Base-by-base conservation (phyloP, 1,140 invertebrate genomes). In the Magallana gigas region DNA sequence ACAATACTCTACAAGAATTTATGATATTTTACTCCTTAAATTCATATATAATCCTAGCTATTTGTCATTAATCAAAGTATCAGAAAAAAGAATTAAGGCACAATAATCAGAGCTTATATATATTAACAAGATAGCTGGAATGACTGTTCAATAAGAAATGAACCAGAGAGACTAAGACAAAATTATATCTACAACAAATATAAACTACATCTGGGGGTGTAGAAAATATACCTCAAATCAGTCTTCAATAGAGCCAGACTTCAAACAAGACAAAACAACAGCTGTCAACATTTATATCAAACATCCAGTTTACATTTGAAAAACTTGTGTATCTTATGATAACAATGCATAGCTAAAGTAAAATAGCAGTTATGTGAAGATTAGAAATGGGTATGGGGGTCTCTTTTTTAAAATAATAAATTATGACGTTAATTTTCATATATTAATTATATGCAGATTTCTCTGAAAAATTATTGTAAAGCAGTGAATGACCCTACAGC, bases 161-260 rank as follows among this genome's bases (percentile, higher is more conserved):
- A 76, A 29, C 36, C 8, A 36, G 7, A 29, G 36, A 76, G 68
- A 76, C 68, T 76, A 76, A 12, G 36, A 76, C 23, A 23, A 29
- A 76, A 36, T 23, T 23, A 23, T 48, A 29, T 36, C 23, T 36
- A 76, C 68, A 76, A 76, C 68, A 76, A 23, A 48, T 48, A 23
- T 8, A 23, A 23, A 76, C 23, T 76, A 76, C 36, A 48, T 48
- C 36, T 48, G 23, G 18, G 68, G 60, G 68, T 76, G 23, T 76
- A 29, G 23, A 18, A 76, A 48, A 76, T 48, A 36, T 76, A 76
- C 68, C 68, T 76, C 23, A 76, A 76, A 18, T 76, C 68, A 1
- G 68, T 76, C 68, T 76, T 76, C 68, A 76, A 76, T 8, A 76
- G 68, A 76, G 68, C 68, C 68, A 76, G 68, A 76, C 68, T 76